Evolutionary conservation across 1,140 invertebrate genomes (phyloP), one percentile per base, ranked within the genome.

Genomic region (Nomia melanderi): DNA sequence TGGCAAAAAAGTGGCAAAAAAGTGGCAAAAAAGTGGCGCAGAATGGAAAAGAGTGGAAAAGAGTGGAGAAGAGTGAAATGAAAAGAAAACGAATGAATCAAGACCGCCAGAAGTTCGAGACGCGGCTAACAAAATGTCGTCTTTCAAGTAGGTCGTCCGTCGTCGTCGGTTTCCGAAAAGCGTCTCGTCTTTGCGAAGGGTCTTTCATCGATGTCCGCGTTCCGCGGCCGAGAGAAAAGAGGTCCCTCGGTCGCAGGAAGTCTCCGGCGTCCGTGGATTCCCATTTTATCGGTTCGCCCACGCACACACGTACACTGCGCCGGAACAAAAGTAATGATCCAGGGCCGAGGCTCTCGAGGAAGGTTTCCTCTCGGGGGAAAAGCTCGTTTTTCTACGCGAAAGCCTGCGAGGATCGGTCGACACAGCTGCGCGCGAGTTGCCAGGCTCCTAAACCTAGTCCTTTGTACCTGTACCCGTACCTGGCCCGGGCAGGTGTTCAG

Each of bases 401-500:
- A 54, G 8, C 23, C 9, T 11, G 36, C 20, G 31, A 36, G 29
- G 76, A 74, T 69, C 73, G 73, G 82, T n/a, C n/a, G n/a, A n/a
- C n/a, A 14, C 69, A 72, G 65, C 79, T 73, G 64, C 62, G 39
- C n/a, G 1, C 8, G n/a, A n/a, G n/a, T n/a, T n/a, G n/a, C n/a
- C n/a, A n/a, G 50, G 50, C 53, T 78, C 79, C 64, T 75, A 73
- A 74, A 57, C 65, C 72, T 77, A 74, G 72, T 57, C 81, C 83
- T 89, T 88, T 89, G 85, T 89, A 59, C 63, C 65, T 79, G 79
- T 73, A 77, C 17, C 33, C 84, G 85, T 81, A 87, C 14, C 14
- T 44, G 41, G 41, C 41, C 20, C 87, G 86, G 85, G 88, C 88
- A 90, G 88, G 86, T 89, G 88, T 86, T 82, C 65, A 56, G 74